These are phyloP conservation scores for Cephus cinctus DNA, from an alignment of 1,140 invertebrate species.

Conservation along the genomic window DNA sequence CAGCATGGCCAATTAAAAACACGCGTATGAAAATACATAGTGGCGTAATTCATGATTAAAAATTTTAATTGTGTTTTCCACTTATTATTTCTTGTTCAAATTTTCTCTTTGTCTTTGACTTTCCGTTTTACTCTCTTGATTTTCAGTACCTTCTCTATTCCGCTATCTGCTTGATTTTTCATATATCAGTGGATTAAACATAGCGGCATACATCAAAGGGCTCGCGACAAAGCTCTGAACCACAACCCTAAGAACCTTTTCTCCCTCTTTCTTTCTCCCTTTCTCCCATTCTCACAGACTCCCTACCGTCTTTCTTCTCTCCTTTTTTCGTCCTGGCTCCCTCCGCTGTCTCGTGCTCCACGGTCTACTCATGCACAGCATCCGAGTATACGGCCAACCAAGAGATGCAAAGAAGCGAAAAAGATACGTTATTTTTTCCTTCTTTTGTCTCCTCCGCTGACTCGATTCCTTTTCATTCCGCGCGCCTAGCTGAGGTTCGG, in stretches of 20 bases:
- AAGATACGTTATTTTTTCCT: slow-evolving; percentile 1
- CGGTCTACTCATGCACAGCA: too few relatives aligned
- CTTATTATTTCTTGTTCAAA: too few relatives aligned
- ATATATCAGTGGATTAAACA: slow-evolving; percentile 34
- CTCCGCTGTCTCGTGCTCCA: neutral
- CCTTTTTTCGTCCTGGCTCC: slow-evolving; percentile 11
- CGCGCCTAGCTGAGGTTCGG: too few relatives aligned
- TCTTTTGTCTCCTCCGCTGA: neutral
- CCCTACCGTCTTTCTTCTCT: slow-evolving; percentile 11
- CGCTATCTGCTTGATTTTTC: slow-evolving; percentile 29
- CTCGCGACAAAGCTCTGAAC: slow-evolving; percentile 28
- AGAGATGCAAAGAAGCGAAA: neutral
- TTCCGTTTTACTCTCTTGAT: slow-evolving; percentile 21
- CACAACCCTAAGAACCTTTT: neutral
- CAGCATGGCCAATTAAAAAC: slow-evolving; percentile 15
- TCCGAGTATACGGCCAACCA: too few relatives aligned
- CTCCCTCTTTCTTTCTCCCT: slow-evolving; percentile 9
- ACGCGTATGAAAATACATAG: too few relatives aligned
- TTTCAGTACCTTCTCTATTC: neutral
- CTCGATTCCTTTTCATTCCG: neutral
- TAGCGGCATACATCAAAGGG: slow-evolving; percentile 32
- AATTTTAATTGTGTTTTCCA: too few relatives aligned
- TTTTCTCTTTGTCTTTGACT: slow-evolving; percentile 3
- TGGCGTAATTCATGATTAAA: too few relatives aligned
- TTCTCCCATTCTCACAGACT: slow-evolving; percentile 13